Conservation (phyloP, 2,888 invertebrate genomes). For the Scaptodrosophila latifasciaeformis region DNA sequence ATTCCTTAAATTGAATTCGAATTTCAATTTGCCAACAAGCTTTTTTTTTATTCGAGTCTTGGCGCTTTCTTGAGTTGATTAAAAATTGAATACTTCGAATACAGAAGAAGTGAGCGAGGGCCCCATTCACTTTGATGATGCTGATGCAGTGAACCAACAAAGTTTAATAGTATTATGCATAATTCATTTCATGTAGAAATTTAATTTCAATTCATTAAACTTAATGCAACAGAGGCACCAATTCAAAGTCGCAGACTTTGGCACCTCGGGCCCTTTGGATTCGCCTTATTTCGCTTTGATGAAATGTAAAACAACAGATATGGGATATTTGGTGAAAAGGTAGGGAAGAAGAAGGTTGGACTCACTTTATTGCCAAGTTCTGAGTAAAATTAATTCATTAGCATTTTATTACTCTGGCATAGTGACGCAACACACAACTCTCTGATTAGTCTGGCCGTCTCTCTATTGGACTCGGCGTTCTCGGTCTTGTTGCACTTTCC, state of each 20-base stretch:
- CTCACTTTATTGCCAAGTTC: slow-evolving; percentile 46
- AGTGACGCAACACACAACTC: slow-evolving; percentile 19
- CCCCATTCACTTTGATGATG: slow-evolving; percentile 31
- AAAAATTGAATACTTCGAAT: slow-evolving; percentile 31
- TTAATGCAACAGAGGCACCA: slow-evolving; percentile 32
- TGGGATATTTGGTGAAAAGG: neutral
- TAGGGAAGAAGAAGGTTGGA: neutral
- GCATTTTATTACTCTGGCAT: slow-evolving; percentile 57
- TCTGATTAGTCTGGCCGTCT: neutral
- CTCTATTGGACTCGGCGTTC: neutral
- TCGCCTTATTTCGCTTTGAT: slow-evolving; percentile 20
- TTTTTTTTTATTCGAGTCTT: too few species aligned
- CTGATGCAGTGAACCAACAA: neutral
- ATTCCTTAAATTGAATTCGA: slow-evolving; percentile 12
- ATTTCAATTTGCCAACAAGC: neutral
- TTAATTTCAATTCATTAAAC: slow-evolving; percentile 45
- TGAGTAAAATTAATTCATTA: slow-evolving; percentile 61
- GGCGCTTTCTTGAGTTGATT: too few species aligned
- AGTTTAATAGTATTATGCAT: slow-evolving; percentile 37
- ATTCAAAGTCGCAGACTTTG: neutral
- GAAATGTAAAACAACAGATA: slow-evolving; percentile 19
- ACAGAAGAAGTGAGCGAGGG: too few species aligned
- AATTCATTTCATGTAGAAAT: slow-evolving; percentile 40
- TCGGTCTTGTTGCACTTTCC: slow-evolving; percentile 11
- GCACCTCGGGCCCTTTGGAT: neutral